Evolutionary conservation across 2,888 invertebrate genomes (phyloP), one percentile per base, ranked within the genome.

Genomic region (Notodromas monacha): DNA sequence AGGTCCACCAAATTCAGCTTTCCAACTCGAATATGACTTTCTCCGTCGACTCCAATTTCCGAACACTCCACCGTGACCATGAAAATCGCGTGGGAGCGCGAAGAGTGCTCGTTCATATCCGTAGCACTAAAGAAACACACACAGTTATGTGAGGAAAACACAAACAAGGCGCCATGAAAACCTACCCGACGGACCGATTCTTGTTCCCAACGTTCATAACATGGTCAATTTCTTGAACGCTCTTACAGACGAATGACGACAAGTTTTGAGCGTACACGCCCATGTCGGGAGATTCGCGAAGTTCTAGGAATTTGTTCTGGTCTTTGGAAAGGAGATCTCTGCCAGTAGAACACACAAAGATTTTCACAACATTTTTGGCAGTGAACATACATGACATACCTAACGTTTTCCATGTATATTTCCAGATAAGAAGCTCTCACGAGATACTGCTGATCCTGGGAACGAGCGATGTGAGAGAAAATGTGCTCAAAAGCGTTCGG

Each of bases 71-170:
- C 69, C 31, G 84, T 84, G 40, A 99, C 77, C 48, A 86, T 72
- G 51, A 99, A 92, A 39, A 96, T 89, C 32, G 96, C 92, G 55
- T 99, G 96, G 29, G 84, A 84, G 36, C 92, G 58, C 26, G 86
- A 86, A 42, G 84, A 86, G 52, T 89, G 86, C 50, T 84, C 81
- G 55, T 99, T 96, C 86, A 89, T 89, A 49, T 86, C 76, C 31
- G 86, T 89, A 36, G 76, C 67, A 14, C 73, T 56, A 43, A 14
- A 43, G 32, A 6, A 27, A 26, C 28, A 31, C 10, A 26, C 10
- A 31, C n/a, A n/a, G n/a, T n/a, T n/a, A n/a, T 16, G 11, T 14
- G 14, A n/a, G 12, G 21, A 21, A n/a, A 21, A 6, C n/a, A 6
- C 21, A 21, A 21, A 21, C 21, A 21, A 21, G n/a, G 21, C 21